Base-by-base conservation (phyloP, 1,140 invertebrate species). In the Elysia chlorotica region DNA sequence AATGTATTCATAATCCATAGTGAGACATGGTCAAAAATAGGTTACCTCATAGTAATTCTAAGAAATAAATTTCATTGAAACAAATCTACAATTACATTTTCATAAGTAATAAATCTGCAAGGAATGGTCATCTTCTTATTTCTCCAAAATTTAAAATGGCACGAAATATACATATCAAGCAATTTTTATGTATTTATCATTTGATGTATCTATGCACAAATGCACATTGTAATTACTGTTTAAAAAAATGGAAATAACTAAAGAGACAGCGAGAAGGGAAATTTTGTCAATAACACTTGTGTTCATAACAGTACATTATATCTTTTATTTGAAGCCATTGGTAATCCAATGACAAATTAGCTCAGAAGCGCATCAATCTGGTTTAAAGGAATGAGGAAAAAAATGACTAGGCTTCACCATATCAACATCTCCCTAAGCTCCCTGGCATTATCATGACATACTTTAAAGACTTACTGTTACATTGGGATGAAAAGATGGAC, bases 91-190 rank as follows among this genome's bases (percentile, higher is more conserved):
- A n/a, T n/a, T n/a, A n/a, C n/a, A n/a, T n/a, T n/a, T n/a, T n/a
- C n/a, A n/a, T n/a, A n/a, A 62, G 61, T 6, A 6, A 17, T 48
- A 31, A 62, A 38, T 17, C 35, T 63, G 65, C 61, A 63, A 72
- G 61, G 38, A 72, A 72, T 69, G 67, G 10, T 69, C n/a, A 63
- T 5, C 28, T 48, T 61, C n/a, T 41, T 19, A 62, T 62, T 30
- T 71, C 31, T 61, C 33, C 35, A 61, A 21, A 48, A 4, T 28
- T 30, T 62, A 62, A 33, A 63, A 71, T 62, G 56, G 69, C 57
- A 71, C 57, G n/a, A n/a, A n/a, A n/a, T n/a, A 63, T 36, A 71
- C 28, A 14, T n/a, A 48, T 14, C 10, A 14, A n/a, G 10, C 41
- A 48, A 48, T 14, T 48, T 14, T 10, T 14, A 48, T 48, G 41